Conservation (phyloP, 2,113 vertebrate species). For the Rhinopithecus roxellana region DNA sequence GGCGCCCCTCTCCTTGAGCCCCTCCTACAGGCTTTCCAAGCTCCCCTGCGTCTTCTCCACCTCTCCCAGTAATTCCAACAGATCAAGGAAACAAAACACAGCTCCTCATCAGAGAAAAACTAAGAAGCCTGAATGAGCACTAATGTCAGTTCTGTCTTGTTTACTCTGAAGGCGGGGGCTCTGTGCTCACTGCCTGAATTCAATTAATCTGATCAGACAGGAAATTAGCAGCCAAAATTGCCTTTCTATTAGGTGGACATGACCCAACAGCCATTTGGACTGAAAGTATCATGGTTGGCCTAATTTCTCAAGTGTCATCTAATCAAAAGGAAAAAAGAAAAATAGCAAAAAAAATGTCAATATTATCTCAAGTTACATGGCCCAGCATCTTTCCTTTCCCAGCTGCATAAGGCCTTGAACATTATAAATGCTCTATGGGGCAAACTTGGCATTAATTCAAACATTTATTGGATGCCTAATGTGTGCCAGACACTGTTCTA, state of each 20-base stretch:
- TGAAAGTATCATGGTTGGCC: constrained; percentile 28
- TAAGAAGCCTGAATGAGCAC: not conserved
- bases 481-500: not conserved
- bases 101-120: not conserved
- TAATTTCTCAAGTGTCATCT: constrained; percentile 63
- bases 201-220: constrained; percentile 64
- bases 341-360: not conserved
- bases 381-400: not conserved
- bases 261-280: constrained; percentile 26
- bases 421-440: not conserved
- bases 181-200: constrained; percentile 54
- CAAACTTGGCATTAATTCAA: not conserved
- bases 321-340: constrained; percentile 47
- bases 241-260: constrained; percentile 62
- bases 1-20: not conserved
- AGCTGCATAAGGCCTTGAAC: not conserved
- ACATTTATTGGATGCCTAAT: not conserved
- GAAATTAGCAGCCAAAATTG: constrained; percentile 58
- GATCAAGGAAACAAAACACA: not conserved
- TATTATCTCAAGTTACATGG: constrained; percentile 3
- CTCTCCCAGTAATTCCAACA: not conserved
- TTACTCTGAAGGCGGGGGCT: not conserved
- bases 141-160: not conserved
- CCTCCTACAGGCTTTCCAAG: too few relatives aligned
- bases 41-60: not conserved